Conservation (phyloP, 2,113 vertebrate species). For the Xiphias gladius region DNA sequence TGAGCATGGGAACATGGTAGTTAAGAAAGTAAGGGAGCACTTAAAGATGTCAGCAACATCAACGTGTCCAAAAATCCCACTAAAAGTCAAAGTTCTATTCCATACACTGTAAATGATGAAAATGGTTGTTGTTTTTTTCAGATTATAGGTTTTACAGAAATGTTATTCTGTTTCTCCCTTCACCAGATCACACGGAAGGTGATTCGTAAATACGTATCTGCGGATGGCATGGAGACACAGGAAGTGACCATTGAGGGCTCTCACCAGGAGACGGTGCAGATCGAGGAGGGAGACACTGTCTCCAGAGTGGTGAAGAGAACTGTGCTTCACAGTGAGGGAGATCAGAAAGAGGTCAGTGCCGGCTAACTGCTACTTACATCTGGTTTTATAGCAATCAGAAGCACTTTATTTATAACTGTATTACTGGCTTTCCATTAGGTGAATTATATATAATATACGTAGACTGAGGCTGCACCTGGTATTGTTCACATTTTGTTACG, state of each 20-base stretch:
- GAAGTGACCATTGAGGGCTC: constrained; percentile 89
- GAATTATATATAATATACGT: too few species aligned
- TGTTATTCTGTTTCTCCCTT: neutral
- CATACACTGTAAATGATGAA: neutral
- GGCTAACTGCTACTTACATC: neutral
- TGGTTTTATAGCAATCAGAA: neutral
- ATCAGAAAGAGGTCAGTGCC: constrained; percentile 88
- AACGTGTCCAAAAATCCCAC: neutral
- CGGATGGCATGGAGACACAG: constrained; percentile 90
- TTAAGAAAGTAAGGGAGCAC: constrained; percentile 89
- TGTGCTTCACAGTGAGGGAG: constrained; percentile 88
- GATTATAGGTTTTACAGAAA: neutral
- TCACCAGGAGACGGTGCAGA: constrained; percentile 83
- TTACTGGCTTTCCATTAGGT: neutral
- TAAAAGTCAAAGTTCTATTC: neutral
- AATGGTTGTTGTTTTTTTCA: neutral
- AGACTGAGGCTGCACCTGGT: too few species aligned
- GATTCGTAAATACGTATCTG: constrained; percentile 88
- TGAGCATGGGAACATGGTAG: constrained; percentile 92
- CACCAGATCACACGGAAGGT: constrained; percentile 94
- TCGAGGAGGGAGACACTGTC: constrained; percentile 89
- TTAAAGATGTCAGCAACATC: neutral
- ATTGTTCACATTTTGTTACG: neutral
- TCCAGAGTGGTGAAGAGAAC: constrained; percentile 94
- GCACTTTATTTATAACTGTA: neutral